Evolutionary conservation across 2,888 invertebrate genomes (phyloP), one percentile per base, ranked within the genome.

Genomic region (Hirtodrosophila trivittata): DNA sequence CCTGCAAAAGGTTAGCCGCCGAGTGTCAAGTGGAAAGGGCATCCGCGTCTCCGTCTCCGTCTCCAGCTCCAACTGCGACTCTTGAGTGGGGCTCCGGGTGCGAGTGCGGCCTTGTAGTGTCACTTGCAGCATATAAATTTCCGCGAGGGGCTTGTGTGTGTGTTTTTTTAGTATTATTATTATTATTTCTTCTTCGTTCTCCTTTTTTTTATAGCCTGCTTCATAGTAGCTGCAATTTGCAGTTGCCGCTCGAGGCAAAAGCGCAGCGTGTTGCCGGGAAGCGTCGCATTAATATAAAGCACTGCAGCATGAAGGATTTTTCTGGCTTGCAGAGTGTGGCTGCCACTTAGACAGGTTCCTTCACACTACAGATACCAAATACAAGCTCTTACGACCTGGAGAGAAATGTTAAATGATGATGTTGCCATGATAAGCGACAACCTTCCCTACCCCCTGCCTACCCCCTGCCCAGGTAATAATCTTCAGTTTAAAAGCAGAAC

Each of bases 271-370:
- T 70, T 71, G 57, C 65, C 33, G 57, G 45, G 33, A 56, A 66
- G 73, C 77, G 52, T 58, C 56, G 49, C 80, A 83, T 83, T 78
- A 85, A 78, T 76, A 76, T 72, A 67, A 82, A 76, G 83, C 86
- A 82, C 80, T 76, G 83, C 83, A 59, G 73, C 83, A 80, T 86
- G 80, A 86, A 86, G 84, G 80, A 78, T 86, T 58, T 63, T 62
- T 71, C 54, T 85, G 60, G 71, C 72, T 70, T 85, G 64, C 58
- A 59, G 43, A 49, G 55, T 35, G 47, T 55, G 42, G 33, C 16
- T 25, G 57, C 57, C 38, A 69, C 69, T 58, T 54, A 64, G 52
- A 39, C 64, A 16, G 26, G 16, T 42, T 45, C 39, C 64, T 56
- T 58, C 57, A 18, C 45, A 47, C 18, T 21, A 21, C 55, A 50